Conservation (phyloP, 2,113 vertebrate species). For the Thinocorus orbignyianus region DNA sequence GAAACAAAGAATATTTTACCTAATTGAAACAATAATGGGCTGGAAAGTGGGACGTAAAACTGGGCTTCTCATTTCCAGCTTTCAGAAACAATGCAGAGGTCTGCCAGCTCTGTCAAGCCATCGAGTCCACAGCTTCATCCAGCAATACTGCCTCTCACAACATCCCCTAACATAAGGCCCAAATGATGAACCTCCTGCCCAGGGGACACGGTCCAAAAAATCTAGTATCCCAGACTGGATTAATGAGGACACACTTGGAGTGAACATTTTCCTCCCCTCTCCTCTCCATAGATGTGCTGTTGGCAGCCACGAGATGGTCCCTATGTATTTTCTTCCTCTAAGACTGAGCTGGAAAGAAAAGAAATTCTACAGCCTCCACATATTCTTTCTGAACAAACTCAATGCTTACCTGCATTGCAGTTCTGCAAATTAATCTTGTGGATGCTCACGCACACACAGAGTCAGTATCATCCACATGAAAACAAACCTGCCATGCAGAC, state of each 20-base stretch:
- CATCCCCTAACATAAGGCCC: rapidly evolving
- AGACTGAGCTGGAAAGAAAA: background rate
- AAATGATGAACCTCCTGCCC: background rate
- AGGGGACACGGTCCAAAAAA: background rate
- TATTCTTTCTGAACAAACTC: background rate
- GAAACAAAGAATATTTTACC: background rate
- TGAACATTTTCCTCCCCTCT: background rate
- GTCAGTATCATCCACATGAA: background rate
- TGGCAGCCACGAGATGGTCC: background rate
- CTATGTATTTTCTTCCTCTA: background rate
- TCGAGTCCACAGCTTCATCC: background rate
- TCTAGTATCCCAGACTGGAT: background rate
- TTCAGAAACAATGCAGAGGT: background rate
- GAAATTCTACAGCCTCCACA: background rate
- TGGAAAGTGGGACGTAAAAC: background rate
- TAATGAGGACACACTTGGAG: background rate
- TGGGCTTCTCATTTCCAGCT: background rate
- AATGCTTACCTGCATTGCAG: background rate
- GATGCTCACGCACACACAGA: background rate
- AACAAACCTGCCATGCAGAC: background rate
- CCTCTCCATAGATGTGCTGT: background rate
- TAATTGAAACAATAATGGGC: background rate
- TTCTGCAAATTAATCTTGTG: background rate
- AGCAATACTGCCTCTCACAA: background rate
- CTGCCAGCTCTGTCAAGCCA: background rate